Conservation (phyloP, 2,113 vertebrate species). For the Anolis sagrei region DNA sequence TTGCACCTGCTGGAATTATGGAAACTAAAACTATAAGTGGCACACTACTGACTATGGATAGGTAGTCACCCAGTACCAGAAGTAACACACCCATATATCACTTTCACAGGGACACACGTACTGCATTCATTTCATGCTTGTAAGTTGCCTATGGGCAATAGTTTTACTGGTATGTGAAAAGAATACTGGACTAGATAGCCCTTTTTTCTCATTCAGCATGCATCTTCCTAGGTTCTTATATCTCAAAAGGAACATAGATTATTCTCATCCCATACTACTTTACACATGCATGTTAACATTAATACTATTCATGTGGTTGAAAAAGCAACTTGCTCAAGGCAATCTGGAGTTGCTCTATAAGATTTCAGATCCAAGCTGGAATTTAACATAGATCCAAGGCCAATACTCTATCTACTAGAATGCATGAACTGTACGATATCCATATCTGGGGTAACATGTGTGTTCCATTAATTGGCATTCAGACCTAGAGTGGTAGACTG, state of each 20-base stretch:
- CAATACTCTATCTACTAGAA: not conserved
- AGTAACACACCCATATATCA: not conserved
- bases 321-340: not conserved
- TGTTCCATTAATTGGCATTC: conserved; percentile 56
- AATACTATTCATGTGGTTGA: not conserved
- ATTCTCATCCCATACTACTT: not conserved
- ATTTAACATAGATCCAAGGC: not conserved
- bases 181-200: not conserved
- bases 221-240: not conserved
- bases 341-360: not conserved
- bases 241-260: not conserved
- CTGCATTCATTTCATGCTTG: no score
- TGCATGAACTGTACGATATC: not conserved
- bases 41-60: not conserved
- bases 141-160: not conserved
- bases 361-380: not conserved
- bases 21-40: not conserved
- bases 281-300: not conserved
- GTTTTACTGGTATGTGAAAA: not conserved
- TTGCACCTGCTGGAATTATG: not conserved
- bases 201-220: not conserved
- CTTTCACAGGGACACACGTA: not conserved
- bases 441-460: not conserved
- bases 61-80: not conserved
- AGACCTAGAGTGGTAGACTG: conserved; percentile 47